These are phyloP conservation scores for Psettodes erumei DNA, from an alignment of 2,113 vertebrate genomes.

Conservation along the genomic window DNA sequence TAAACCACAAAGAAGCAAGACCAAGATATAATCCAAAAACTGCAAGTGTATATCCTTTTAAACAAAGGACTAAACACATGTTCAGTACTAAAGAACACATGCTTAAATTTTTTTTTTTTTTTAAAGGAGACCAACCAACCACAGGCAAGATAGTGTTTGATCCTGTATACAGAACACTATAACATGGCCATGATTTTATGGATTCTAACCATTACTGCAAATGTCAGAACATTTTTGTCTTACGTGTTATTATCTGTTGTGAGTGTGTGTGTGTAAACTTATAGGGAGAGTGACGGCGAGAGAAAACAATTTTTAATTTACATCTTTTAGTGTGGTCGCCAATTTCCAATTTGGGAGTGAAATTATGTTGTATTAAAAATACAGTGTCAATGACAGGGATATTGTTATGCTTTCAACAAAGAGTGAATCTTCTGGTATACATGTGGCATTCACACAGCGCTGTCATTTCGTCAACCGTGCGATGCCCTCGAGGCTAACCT, in stretches of 20 bases:
- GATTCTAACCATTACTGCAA: background rate
- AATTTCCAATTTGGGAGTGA: no score
- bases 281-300: no score
- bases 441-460: slow-evolving; percentile 8
- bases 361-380: background rate
- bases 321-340: background rate
- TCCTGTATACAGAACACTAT: background rate
- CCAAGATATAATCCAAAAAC: no score
- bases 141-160: background rate
- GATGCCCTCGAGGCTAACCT: background rate
- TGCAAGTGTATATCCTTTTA: no score
- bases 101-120: no score
- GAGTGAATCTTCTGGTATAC: background rate
- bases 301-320: no score
- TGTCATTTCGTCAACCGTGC: slow-evolving; percentile 3
- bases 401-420: no score
- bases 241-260: no score
- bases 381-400: background rate
- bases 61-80: background rate
- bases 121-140: background rate
- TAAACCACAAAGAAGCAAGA: no score
- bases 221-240: background rate
- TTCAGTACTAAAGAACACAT: no score
- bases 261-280: no score
- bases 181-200: background rate